These are phyloP conservation scores for Amblyornis subalaris DNA, from an alignment of 2,113 vertebrate genomes.

Conservation along the genomic window DNA sequence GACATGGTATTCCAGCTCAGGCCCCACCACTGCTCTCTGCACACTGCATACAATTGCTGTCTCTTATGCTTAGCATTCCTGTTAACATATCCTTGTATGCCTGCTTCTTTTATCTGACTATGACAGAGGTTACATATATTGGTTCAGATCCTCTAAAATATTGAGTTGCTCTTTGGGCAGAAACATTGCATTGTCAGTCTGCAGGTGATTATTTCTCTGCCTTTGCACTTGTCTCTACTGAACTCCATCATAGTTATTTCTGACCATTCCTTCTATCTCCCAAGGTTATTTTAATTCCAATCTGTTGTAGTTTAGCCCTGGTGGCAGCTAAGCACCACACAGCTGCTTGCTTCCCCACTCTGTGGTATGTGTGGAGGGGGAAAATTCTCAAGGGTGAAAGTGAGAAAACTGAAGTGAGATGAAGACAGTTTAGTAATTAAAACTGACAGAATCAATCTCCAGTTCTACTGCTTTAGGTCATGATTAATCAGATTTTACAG, in stretches of 20 bases:
- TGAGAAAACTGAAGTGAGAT: not conserved
- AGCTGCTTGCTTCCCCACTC: fast-evolving
- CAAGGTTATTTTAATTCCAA: not conserved
- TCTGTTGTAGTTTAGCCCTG: not conserved
- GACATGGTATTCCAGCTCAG: not conserved
- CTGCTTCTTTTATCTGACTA: not conserved
- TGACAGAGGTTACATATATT: not conserved
- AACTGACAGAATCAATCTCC: not conserved
- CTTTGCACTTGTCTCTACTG: not conserved
- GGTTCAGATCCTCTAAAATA: not conserved
- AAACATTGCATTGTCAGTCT: not conserved
- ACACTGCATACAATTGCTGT: not conserved
- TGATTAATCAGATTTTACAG: not conserved
- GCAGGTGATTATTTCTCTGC: not conserved
- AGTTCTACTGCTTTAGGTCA: not conserved
- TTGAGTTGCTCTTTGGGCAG: not conserved
- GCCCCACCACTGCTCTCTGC: not conserved
- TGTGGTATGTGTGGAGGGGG: fast-evolving
- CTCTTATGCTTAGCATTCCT: not conserved
- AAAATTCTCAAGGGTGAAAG: not conserved
- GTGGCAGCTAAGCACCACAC: not conserved
- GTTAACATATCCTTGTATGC: not conserved
- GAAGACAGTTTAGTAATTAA: not conserved
- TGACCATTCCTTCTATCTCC: not conserved
- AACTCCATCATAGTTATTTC: not conserved